Conservation (phyloP, 92 coral and sea anemone genomes). For the Zoanthus solanderi region DNA sequence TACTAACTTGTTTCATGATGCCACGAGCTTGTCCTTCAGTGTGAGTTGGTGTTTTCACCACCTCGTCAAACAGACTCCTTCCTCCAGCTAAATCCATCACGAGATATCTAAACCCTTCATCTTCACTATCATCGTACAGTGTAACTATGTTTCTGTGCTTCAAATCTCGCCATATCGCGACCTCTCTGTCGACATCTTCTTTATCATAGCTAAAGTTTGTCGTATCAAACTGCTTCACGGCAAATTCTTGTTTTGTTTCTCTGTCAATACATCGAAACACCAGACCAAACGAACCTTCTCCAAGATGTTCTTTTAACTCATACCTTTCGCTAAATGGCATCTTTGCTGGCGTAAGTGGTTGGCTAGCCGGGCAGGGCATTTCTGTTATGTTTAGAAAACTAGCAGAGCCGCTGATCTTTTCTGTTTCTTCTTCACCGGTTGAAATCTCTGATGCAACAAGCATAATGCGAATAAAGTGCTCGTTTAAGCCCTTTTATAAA, state of each 20-base stretch:
- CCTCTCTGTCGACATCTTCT: slow-evolving; percentile 53
- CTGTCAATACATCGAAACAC: slow-evolving; percentile 32
- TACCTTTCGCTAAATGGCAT: slow-evolving; percentile 4
- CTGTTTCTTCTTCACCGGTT: slow-evolving; percentile 9
- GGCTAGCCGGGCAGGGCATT: slow-evolving; percentile 32
- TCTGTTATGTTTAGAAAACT: slow-evolving; percentile 5
- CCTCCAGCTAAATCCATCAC: slow-evolving; percentile 66
- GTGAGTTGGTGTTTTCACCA: slow-evolving; percentile 45
- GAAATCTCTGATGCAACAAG: slow-evolving; percentile 16
- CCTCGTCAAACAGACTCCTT: slow-evolving; percentile 60
- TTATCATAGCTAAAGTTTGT: slow-evolving; percentile 20
- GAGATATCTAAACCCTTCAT: slow-evolving; percentile 46
- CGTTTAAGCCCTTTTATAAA: slow-evolving; percentile 6
- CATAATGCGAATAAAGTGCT: neutral
- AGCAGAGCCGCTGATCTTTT: neutral
- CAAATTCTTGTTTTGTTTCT: slow-evolving; percentile 40
- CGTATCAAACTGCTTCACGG: slow-evolving; percentile 42
- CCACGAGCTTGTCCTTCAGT: slow-evolving; percentile 59
- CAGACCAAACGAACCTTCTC: slow-evolving; percentile 46
- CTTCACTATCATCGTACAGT: slow-evolving; percentile 49
- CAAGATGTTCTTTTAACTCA: slow-evolving; percentile 34
- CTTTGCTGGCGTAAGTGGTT: neutral
- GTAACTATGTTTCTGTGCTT: slow-evolving; percentile 58
- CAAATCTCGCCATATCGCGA: slow-evolving; percentile 54
- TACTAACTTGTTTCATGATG: slow-evolving; percentile 46